Percentiles rank a stretch among this genome's conserved stretches.
phyloP scores from a whole-genome alignment of 2,797 vertebrate species.

The Psittacula derbiana region DNA sequence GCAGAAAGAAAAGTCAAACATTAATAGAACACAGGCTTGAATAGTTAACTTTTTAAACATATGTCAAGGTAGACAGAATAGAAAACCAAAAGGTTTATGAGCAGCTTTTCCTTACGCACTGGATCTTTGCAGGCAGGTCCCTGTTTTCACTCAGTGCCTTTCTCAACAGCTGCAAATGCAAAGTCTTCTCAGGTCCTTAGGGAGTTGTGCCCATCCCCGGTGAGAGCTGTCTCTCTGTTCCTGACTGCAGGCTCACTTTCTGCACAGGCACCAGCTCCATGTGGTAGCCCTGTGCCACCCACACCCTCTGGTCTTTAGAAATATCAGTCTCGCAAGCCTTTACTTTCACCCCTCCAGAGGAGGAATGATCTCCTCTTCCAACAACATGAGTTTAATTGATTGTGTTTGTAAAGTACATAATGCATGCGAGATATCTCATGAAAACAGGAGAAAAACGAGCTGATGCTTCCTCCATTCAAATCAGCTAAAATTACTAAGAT shows the following conservation, averaged over 20 bases:
- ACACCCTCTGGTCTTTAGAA: not conserved
- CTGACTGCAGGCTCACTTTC: not conserved
- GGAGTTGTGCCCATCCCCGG: fast-evolving
- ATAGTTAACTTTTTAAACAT: not conserved
- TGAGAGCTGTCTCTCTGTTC: not conserved
- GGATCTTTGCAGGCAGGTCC: not conserved
- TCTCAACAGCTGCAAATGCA: not conserved
- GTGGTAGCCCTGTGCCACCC: not conserved
- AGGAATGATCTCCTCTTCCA: not conserved
- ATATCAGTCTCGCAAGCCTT: not conserved
- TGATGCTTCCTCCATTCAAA: not conserved
- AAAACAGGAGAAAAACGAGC: not conserved
- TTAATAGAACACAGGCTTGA: not conserved
- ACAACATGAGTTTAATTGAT: not conserved
- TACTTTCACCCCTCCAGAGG: not conserved
- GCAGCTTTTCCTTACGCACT: not conserved
- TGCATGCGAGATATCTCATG: not conserved
- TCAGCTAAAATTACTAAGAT: not conserved
- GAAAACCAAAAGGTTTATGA: not conserved
- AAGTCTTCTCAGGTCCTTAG: not conserved
- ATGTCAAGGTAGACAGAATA: not conserved
- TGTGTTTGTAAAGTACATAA: not conserved
- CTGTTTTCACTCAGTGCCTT: not conserved
- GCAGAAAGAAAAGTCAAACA: not conserved
- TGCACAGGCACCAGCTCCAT: not conserved